Base-by-base conservation (phyloP, 2,113 vertebrate genomes). In the Anhinga rufa region DNA sequence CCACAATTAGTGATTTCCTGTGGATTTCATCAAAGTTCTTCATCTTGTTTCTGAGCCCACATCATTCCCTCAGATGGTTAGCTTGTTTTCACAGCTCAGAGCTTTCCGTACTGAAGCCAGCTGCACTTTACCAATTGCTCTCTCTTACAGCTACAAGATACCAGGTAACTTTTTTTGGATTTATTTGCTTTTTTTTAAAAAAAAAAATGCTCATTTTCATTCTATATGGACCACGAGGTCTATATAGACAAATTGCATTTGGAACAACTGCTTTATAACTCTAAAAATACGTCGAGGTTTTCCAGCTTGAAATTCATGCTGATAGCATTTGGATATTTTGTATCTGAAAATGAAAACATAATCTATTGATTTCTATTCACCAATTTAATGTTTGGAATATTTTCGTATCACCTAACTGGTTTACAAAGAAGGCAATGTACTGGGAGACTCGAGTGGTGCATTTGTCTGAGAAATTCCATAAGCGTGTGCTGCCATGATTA, bases 1-100 rank as follows among this genome's bases (percentile, higher is more conserved):
- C 70, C 44, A 28, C 49, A 78, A 88, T 72, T 69, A 82, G 52
- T 76, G 90, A 95, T 94, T 96, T 92, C 82, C 72, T 82, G 86
- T 72, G 82, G 82, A 94, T 83, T 90, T 95, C 86, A 71, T 84
- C 83, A 31, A 62, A 66, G 52, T 49, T 83, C 69, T 84, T 82
- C 21, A n/a, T 49, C 66, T 62, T 29, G 38, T 84, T 86, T 68
- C 61, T 44, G 51, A 93, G 77, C 36, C 61, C 44, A 55, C 60
- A 84, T 84, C 38, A 40, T 81, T 81, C 48, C n/a, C 36, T 90
- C 88, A 80, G 82, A 69, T 61, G 49, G 69, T 40, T 38, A 65
- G 55, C 70, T 78, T 76, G 28, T 66, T 90, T 82, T 89, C 77
- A 69, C 48, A 89, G 77, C 31, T 44, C 69, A 76, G 61, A 93